Evolutionary conservation across 2,797 vertebrate genomes (phyloP).

Genomic region (Helicolenus hilgendorfi): DNA sequence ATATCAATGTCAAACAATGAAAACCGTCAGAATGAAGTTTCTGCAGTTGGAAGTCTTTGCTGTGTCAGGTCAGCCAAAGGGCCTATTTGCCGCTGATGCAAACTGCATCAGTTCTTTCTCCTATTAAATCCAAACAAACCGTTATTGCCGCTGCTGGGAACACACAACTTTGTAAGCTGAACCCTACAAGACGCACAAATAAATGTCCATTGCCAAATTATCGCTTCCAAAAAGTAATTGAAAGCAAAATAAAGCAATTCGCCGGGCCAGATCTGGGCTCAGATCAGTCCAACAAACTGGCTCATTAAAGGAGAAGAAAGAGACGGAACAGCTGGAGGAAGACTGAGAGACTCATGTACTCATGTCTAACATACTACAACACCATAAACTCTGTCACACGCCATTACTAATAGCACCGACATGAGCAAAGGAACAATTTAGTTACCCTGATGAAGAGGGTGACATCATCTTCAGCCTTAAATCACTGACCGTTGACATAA

Average conservation of each 20-base stretch:
- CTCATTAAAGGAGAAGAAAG: slow-evolving; percentile 55
- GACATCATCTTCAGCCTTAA: slow-evolving; percentile 64
- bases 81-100: slow-evolving; percentile 5
- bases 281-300: slow-evolving; percentile 43
- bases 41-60: slow-evolving; percentile 11
- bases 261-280: slow-evolving; percentile 23
- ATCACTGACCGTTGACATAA: slow-evolving; percentile 56
- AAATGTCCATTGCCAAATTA: slow-evolving; percentile 36
- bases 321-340: slow-evolving; percentile 7
- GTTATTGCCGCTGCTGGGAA: slow-evolving; percentile 28
- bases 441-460: slow-evolving; percentile 45
- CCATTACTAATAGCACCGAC: slow-evolving; percentile 56
- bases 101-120: too few species aligned
- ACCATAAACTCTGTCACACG: slow-evolving; percentile 61
- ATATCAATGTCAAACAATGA: background rate
- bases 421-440: slow-evolving; percentile 54
- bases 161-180: slow-evolving; percentile 21
- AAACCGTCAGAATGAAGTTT: background rate
- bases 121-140: slow-evolving; percentile 42
- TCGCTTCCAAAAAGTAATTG: slow-evolving; percentile 49
- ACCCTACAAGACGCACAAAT: slow-evolving; percentile 15
- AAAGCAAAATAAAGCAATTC: slow-evolving; percentile 61
- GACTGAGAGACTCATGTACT: background rate
- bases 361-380: slow-evolving; percentile 48
- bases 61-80: slow-evolving; percentile 55